Evolutionary conservation across 2,888 invertebrate genomes (phyloP).

Genomic region (Drosophila testacea): DNA sequence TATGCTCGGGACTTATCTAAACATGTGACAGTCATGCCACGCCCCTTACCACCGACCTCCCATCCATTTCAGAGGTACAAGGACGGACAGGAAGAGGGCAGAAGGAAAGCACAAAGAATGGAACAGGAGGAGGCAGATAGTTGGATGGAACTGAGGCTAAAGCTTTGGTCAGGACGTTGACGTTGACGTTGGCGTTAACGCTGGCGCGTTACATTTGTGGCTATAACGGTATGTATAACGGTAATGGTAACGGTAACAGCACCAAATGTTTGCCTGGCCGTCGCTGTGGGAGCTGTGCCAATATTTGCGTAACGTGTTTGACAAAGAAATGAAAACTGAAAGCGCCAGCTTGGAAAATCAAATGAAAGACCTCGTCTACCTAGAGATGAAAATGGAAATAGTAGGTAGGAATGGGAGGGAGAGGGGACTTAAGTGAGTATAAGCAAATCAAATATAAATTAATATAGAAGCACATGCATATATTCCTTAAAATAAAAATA

Average conservation of each 20-base stretch:
- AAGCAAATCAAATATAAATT: too few species aligned
- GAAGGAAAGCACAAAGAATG: conserved; percentile 1
- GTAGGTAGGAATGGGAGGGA: neutral
- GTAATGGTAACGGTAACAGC: conserved; percentile 61
- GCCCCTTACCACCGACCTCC: neutral
- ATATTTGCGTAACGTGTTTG: conserved; percentile 82
- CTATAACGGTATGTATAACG: conserved; percentile 28
- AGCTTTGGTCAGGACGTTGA: conserved; percentile 22
- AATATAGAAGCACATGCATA: too few species aligned
- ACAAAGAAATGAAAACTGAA: conserved; percentile 80
- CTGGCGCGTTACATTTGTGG: conserved; percentile 42
- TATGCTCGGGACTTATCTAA: conserved; percentile 30
- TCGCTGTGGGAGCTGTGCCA: conserved; percentile 78
- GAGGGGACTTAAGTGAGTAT: too few species aligned
- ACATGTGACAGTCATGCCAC: conserved; percentile 28
- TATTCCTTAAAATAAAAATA: neutral
- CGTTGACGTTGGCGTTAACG: conserved; percentile 20
- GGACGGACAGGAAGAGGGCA: neutral
- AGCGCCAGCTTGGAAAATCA: conserved; percentile 79
- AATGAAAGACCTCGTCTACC: conserved; percentile 60
- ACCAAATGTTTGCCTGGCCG: conserved; percentile 72
- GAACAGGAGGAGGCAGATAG: conserved; percentile 7
- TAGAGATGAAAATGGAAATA: conserved; percentile 3
- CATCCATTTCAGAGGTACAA: neutral
- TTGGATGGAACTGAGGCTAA: neutral